Evolutionary conservation across 1,140 invertebrate species (phyloP).

Genomic region (Orussus abietinus): DNA sequence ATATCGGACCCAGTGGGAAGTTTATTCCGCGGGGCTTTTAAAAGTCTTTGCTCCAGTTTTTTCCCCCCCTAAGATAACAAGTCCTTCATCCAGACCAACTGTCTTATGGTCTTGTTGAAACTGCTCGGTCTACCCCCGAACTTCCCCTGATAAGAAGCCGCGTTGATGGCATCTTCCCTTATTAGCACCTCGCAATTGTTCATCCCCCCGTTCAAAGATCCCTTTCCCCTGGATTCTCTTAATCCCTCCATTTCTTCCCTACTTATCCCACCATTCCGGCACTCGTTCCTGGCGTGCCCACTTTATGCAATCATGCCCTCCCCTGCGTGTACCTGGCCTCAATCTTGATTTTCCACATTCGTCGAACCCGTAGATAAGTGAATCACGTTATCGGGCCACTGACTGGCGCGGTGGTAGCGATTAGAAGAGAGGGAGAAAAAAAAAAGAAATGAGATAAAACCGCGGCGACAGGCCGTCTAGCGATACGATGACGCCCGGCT

Average conservation of each 20-base stretch:
- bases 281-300: conserved; percentile 1
- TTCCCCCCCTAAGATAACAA: too few relatives aligned
- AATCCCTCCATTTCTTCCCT: not conserved
- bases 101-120: too few relatives aligned
- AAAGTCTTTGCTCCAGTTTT: too few relatives aligned
- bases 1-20: too few relatives aligned
- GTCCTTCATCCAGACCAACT: too few relatives aligned
- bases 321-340: not conserved
- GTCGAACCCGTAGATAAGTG: conserved; percentile 18
- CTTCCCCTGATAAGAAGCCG: too few relatives aligned
- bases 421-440: conserved; percentile 10
- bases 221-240: not conserved
- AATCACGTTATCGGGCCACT: conserved; percentile 27
- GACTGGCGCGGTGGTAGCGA: conserved; percentile 9
- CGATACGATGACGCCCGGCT: conserved; percentile 6
- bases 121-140: too few relatives aligned
- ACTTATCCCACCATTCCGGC: not conserved
- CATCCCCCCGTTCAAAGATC: not conserved
- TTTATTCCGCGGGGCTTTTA: too few relatives aligned
- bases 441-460: conserved; percentile 24
- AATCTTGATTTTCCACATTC: not conserved
- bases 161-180: too few relatives aligned
- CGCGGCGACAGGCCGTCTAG: conserved; percentile 35
- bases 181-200: too few relatives aligned
- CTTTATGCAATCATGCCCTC: too few relatives aligned